A percentile compares a stretch with the other conserved stretches of the same genome.
Evolutionary conservation across 2,797 vertebrate genomes (phyloP).

Genomic region (Harpagifer antarcticus): DNA sequence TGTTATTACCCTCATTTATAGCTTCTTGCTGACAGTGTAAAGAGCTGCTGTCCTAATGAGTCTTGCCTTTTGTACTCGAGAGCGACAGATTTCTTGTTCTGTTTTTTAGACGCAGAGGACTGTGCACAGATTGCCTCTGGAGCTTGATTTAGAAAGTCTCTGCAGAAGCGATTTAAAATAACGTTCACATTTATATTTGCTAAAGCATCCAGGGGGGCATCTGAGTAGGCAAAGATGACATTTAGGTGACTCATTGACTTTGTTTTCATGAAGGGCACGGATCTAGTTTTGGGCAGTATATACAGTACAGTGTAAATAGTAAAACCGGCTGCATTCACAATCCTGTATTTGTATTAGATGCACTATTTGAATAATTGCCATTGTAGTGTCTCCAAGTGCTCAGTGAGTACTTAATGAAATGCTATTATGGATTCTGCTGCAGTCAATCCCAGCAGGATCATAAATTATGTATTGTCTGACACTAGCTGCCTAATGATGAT

Average conservation of each 20-base stretch:
- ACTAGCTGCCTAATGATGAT: conserved; percentile 1
- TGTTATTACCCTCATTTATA: conserved; percentile 39
- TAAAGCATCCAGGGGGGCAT: conserved; percentile 37
- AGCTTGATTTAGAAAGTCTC: conserved; percentile 33
- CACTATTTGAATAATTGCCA: conserved; percentile 5
- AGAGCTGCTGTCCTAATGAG: not conserved
- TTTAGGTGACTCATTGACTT: conserved; percentile 62
- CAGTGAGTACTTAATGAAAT: conserved; percentile 9
- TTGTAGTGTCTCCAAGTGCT: conserved; percentile 15
- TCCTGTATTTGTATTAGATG: not conserved
- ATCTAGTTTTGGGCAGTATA: conserved; percentile 20
- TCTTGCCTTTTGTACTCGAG: conserved; percentile 17
- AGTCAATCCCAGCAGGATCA: conserved; percentile 4
- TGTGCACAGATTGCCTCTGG: conserved; percentile 21
- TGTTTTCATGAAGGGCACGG: conserved; percentile 38
- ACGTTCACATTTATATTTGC: conserved; percentile 33
- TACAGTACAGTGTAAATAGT: conserved; percentile 12
- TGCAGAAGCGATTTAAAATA: conserved; percentile 38
- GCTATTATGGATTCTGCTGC: conserved; percentile 7
- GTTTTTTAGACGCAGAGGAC: not conserved
- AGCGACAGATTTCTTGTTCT: not conserved
- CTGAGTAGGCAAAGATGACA: conserved; percentile 66
- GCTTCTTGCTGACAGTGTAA: conserved; percentile 28
- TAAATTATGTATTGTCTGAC: conserved; percentile 21
- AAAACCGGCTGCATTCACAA: not conserved